These are phyloP conservation scores for Pyrrhura leucotis DNA, from an alignment of 2,797 vertebrate genomes.

Conservation along the genomic window DNA sequence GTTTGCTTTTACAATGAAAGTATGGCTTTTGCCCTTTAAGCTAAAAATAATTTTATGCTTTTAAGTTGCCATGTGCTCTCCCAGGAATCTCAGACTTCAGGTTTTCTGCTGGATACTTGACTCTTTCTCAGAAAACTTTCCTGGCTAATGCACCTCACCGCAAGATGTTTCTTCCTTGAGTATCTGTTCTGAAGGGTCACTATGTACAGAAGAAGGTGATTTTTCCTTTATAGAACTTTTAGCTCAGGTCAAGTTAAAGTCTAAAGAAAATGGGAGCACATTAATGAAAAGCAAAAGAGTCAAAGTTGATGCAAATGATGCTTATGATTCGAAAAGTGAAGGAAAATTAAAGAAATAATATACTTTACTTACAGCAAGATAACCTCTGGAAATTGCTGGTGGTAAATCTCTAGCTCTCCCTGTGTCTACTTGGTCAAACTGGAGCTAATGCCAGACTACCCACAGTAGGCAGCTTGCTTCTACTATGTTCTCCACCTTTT, in stretches of 20 bases:
- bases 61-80: neutral
- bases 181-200: neutral
- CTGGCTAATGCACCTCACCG: neutral
- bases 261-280: neutral
- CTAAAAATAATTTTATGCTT: neutral
- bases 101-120: neutral
- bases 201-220: rapidly evolving
- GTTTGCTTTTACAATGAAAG: neutral
- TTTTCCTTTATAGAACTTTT: neutral
- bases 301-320: rapidly evolving
- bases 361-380: neutral
- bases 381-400: neutral
- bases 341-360: neutral
- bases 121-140: neutral
- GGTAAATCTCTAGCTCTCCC: neutral
- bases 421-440: neutral
- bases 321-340: neutral
- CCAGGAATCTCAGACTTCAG: neutral
- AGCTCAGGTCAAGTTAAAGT: neutral
- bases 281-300: neutral
- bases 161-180: neutral
- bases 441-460: neutral
- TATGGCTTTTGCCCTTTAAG: neutral
- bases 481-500: neutral
- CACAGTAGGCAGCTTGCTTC: neutral